Base-by-base conservation (phyloP, 92 coral and sea anemone species). In the Paramuricea clavata region DNA sequence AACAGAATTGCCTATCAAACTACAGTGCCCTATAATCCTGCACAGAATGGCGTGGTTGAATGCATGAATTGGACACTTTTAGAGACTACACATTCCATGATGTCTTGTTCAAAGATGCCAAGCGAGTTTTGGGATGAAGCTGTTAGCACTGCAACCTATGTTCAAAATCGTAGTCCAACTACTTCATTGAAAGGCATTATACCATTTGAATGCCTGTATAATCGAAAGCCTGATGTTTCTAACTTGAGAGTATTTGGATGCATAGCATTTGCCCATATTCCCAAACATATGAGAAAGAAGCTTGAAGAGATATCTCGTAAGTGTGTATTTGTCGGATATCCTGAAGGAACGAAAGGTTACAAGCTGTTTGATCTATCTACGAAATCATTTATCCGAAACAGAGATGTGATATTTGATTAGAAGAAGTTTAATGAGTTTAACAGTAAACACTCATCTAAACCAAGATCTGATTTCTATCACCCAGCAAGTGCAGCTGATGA, bases 1-100 rank as follows among this genome's bases (percentile, higher is more conserved):
- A 47, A 76, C 12, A 83, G 89, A 57, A 85, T 76, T 75, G 26
- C 1, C 16, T 83, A 85, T 76, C 83, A 54, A 21, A 19, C 27
- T 21, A 54, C 62, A 54, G 27, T 19, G 5, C 62, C 62, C 3
- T 54, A 54, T 9, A 2, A 9, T 5, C 27, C 62, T 19, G 62
- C 6, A 54, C 62, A 54, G 22, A 21, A 54, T 21, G 26, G 26
- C 6, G 0, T 54, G 26, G 25, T 9, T 0, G 62, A 54, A 54
- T 3, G 26, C 3, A 19, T 54, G 11, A 54, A 54, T 9, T 6
- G 62, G 16, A 21, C 62, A 19, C 25, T 54, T 2, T 2, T 54
- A 23, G 62, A 21, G 19, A 9, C 62, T 19, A 8, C 62, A 10
- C 23, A 19, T 19, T 54, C 62, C 25, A 54, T 54, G 62, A 54